Base-by-base conservation (phyloP, 2,113 vertebrate species). In the Caranx ignobilis region DNA sequence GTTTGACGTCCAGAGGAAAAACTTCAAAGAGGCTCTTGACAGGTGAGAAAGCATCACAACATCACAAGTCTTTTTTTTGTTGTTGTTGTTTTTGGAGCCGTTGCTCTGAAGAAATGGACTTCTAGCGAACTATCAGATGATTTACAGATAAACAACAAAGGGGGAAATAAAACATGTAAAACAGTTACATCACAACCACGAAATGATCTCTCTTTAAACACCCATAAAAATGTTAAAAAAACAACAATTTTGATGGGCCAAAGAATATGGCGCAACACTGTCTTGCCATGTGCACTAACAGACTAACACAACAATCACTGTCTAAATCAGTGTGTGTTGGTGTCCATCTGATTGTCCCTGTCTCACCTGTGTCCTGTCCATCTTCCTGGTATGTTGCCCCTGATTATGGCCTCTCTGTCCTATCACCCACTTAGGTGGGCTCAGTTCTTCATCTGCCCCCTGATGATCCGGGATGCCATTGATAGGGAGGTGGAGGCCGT, bases 401-500 rank as follows among this genome's bases (percentile, higher is more conserved):
- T 63, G 50, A 84, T 84, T 69, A 48, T 61, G 32, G 59, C 41
- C 41, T 1, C 16, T 80, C 41, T 70, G 70, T 70, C 37, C 15
- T n/a, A 2, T 81, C 61, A 0, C 54, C 70, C 39, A 59, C 54
- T 64, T 77, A 99, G 98, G 85, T 99, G 98, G 98, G 98, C 97
- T 13, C 98, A 99, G 39, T 99, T 99, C 93, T 99, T 99, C 74
- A 97, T 99, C 87, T 96, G 97, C 66, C 98, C 98, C 0, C 93
- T 99, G 62, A 98, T 99, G 97, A 97, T 98, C 90, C 95, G 96
- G 71, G 97, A 99, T 85, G 97, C 98, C 56, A 97, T 99, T 82
- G 97, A 99, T 82, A 92, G 98, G 75, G 98, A 99, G 92, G 98
- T 99, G 41, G 98, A 99, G 89, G 97, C 98, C 35, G 97, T 99